Evolutionary conservation across 2,797 vertebrate species (phyloP).

Genomic region (Sarcoramphus papa): DNA sequence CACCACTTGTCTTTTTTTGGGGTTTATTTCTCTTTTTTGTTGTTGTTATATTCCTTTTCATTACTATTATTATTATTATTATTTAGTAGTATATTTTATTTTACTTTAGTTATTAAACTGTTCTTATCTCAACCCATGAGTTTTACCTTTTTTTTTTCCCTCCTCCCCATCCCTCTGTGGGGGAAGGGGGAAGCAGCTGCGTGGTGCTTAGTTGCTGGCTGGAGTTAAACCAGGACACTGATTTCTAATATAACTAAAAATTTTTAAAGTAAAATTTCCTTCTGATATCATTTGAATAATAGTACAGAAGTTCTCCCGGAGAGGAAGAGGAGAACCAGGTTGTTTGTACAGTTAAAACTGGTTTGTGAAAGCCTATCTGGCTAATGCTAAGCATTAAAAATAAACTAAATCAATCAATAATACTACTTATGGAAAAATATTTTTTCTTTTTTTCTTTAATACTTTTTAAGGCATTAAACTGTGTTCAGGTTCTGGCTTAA

Average conservation of each 20-base stretch:
- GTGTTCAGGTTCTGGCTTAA: not conserved
- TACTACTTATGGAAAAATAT: not conserved
- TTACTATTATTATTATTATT: too few relatives aligned
- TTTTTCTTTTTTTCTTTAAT: not conserved
- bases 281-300: not conserved
- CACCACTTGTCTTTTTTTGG: too few relatives aligned
- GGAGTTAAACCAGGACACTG: too few relatives aligned
- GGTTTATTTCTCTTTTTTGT: too few relatives aligned
- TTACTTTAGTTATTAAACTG: too few relatives aligned
- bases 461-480: not conserved
- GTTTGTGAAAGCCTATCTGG: not conserved
- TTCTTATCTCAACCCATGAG: too few relatives aligned
- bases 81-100: too few relatives aligned
- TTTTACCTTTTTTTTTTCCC: too few relatives aligned
- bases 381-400: not conserved
- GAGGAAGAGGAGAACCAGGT: not conserved
- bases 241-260: not conserved
- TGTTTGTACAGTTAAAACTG: not conserved
- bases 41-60: too few relatives aligned
- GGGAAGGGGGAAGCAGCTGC: too few relatives aligned
- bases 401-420: not conserved
- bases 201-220: too few relatives aligned
- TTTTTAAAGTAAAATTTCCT: not conserved
- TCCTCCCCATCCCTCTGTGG: too few relatives aligned
- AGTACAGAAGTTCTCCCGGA: fast-evolving